phyloP scores from a whole-genome alignment of 1,140 invertebrate species.

The Aphelenchoides besseyi region DNA sequence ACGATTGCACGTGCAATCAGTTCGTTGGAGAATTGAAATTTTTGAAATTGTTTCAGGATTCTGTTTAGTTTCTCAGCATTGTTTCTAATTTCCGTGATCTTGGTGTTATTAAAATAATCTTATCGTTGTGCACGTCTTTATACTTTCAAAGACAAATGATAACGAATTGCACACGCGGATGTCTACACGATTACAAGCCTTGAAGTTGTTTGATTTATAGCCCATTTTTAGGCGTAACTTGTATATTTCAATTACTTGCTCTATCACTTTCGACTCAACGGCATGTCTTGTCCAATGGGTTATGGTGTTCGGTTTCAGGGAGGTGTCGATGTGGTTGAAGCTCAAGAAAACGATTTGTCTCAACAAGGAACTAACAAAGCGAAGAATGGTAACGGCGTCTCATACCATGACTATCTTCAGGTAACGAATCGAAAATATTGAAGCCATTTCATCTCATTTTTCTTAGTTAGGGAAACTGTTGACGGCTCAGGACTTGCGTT shows the following conservation, averaged over 20 bases:
- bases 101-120: not conserved
- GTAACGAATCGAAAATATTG: constrained; percentile 29
- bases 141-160: not conserved
- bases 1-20: too few species aligned
- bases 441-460: constrained; percentile 26
- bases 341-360: constrained; percentile 32
- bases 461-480: constrained; percentile 79
- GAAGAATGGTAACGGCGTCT: constrained; percentile 40
- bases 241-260: too few species aligned
- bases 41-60: not conserved
- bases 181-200: not conserved
- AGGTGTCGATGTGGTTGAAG: constrained; percentile 17
- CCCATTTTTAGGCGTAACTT: too few species aligned
- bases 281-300: constrained; percentile 34
- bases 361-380: constrained; percentile 54
- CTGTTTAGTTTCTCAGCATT: not conserved
- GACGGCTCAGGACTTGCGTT: constrained; percentile 78
- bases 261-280: too few species aligned
- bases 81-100: not conserved
- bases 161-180: not conserved
- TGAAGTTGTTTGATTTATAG: too few species aligned
- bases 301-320: constrained; percentile 33
- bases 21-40: not conserved
- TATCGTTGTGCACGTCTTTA: not conserved
- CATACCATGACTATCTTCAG: constrained; percentile 56